These are phyloP conservation scores for Leucophenga varia DNA, from an alignment of 1,140 invertebrate genomes.

Conservation along the genomic window DNA sequence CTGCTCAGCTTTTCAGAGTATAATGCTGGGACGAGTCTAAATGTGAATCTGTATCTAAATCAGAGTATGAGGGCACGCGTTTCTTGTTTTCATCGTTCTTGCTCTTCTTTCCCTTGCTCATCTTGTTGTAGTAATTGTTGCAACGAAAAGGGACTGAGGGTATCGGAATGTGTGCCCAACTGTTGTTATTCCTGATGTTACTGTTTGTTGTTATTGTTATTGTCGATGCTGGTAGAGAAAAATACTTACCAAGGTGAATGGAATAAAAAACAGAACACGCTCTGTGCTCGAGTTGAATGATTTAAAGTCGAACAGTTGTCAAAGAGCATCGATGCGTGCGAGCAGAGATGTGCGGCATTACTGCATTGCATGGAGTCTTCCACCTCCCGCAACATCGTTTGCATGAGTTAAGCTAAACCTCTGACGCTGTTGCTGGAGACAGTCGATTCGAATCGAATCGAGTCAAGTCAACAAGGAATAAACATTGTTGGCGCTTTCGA, in stretches of 20 bases:
- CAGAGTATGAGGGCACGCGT: conserved; percentile 50
- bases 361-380: no score
- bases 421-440: no score
- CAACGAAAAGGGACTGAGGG: conserved; percentile 36
- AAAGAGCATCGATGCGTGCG: conserved; percentile 51
- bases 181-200: no score
- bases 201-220: no score
- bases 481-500: no score
- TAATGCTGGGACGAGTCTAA: no score
- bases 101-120: conserved; percentile 2
- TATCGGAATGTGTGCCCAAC: conserved; percentile 8
- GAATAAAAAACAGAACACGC: conserved; percentile 28
- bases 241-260: conserved; percentile 50
- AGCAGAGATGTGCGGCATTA: conserved; percentile 18
- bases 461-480: no score
- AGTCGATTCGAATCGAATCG: no score
- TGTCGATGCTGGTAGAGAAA: conserved; percentile 34
- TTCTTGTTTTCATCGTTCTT: conserved; percentile 30
- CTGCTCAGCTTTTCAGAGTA: no score
- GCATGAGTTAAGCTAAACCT: no score
- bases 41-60: no score
- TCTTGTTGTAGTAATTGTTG: conserved; percentile 23
- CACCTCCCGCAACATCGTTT: no score
- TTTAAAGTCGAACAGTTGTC: conserved; percentile 48
- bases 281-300: conserved; percentile 37